These are phyloP conservation scores for Pampusana beccarii DNA, from an alignment of 2,113 vertebrate genomes.

Conservation along the genomic window DNA sequence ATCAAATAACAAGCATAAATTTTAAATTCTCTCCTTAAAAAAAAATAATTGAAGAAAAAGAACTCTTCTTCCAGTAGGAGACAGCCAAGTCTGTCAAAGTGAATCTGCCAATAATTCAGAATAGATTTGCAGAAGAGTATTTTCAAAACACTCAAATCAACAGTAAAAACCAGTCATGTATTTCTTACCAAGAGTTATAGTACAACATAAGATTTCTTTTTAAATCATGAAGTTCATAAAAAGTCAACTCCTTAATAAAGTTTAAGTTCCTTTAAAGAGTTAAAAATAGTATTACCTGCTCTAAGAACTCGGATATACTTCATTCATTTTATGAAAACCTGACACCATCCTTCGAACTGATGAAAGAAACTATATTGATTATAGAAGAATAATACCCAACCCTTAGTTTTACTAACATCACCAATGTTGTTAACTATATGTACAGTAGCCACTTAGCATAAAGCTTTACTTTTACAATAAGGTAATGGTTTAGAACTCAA, in stretches of 20 bases:
- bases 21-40: not conserved
- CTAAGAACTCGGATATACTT: not conserved
- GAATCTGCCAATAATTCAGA: not conserved
- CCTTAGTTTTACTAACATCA: not conserved
- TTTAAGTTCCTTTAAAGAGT: not conserved
- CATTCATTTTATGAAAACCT: not conserved
- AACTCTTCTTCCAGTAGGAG: not conserved
- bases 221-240: not conserved
- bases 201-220: not conserved
- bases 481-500: not conserved
- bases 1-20: not conserved
- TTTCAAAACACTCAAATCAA: not conserved
- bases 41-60: not conserved
- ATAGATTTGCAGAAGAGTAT: not conserved
- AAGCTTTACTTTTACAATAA: not conserved
- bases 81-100: not conserved
- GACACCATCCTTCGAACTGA: not conserved
- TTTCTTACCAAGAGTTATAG: not conserved
- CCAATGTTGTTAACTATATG: not conserved
- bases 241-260: not conserved
- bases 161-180: not conserved
- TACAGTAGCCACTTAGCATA: not conserved
- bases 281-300: not conserved
- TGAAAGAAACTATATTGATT: not conserved
- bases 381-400: not conserved